Base-by-base conservation (phyloP, 2,888 invertebrate genomes). In the Campopleginae sp. region DNA sequence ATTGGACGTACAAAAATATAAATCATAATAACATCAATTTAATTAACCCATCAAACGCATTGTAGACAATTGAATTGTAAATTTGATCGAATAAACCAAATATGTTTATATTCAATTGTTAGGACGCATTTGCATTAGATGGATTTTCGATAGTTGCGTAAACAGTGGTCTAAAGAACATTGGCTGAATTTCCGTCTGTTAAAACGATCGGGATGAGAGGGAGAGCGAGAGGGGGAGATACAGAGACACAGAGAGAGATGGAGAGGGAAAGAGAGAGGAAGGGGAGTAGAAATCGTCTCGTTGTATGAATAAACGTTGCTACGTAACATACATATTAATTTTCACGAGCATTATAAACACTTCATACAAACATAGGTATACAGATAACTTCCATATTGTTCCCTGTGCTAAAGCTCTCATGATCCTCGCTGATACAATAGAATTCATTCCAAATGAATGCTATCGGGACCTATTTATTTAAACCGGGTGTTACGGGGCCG, bases 361-460 rank as follows among this genome's bases (percentile, higher is more conserved):
- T 54, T 10, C 23, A 58, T 74, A 58, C 14, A 58, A 58, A 8
- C 27, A 74, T 70, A 80, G 54, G 61, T 46, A 65, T 63, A 63
- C 27, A 71, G 10, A 51, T 2, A n/a, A 70, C 31, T 5, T 46
- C 19, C 8, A 23, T n/a, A 54, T 54, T 23, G 19, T 38, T 19
- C 51, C 23, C 42, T 68, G 63, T 12, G 63, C 46, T 7, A 66
- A 58, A 38, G 70, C 44, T 19, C 63, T 81, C 58, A 58, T 75
- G 42, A 51, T 82, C 31, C 42, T 48, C 75, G 58, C 46, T 44
- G 42, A 79, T 71, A 81, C 71, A 85, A 82, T 79, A 54, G 71
- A 63, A 79, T 71, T 79, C 51, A 70, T 85, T 85, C 61, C 79
- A 66, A 75, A 79, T 58, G 75, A 82, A 79, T 85, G 79, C 79